Conservation (phyloP, 2,797 vertebrate genomes). For the Scarus forsteni region DNA sequence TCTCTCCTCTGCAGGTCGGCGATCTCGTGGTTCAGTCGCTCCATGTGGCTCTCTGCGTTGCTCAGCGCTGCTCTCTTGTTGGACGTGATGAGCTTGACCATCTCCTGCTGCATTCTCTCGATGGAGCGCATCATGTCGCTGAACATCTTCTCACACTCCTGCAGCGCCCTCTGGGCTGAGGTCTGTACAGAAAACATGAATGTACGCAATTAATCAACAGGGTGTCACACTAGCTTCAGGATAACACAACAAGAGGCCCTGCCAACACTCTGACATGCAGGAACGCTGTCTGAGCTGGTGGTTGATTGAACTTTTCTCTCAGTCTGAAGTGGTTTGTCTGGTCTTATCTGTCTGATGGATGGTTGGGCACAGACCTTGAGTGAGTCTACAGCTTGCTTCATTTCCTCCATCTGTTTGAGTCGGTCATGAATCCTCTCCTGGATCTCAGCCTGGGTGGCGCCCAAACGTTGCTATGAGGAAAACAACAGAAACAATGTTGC, state of each 20-base stretch:
- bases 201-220: constrained; percentile 29
- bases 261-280: constrained; percentile 39
- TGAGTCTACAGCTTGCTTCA: constrained; percentile 86
- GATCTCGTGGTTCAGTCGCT: constrained; percentile 85
- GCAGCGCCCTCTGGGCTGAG: constrained; percentile 84
- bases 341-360: constrained; percentile 42
- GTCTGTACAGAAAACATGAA: constrained; percentile 63
- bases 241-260: constrained; percentile 13
- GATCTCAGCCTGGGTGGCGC: constrained; percentile 87
- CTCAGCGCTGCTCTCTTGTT: constrained; percentile 85
- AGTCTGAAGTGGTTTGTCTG: constrained; percentile 41
- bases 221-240: constrained; percentile 42
- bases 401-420: constrained; percentile 88
- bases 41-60: constrained; percentile 85
- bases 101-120: constrained; percentile 88
- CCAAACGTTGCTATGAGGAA: constrained; percentile 81
- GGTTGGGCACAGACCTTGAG: constrained; percentile 79
- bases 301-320: constrained; percentile 17
- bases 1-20: constrained; percentile 85
- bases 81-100: constrained; percentile 84
- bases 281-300: constrained; percentile 46
- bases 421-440: constrained; percentile 88
- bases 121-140: constrained; percentile 86
- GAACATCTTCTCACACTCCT: constrained; percentile 88
- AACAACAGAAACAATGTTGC: constrained; percentile 20